phyloP scores from a whole-genome alignment of 2,113 vertebrate species.

The Nyctereutes procyonoides region DNA sequence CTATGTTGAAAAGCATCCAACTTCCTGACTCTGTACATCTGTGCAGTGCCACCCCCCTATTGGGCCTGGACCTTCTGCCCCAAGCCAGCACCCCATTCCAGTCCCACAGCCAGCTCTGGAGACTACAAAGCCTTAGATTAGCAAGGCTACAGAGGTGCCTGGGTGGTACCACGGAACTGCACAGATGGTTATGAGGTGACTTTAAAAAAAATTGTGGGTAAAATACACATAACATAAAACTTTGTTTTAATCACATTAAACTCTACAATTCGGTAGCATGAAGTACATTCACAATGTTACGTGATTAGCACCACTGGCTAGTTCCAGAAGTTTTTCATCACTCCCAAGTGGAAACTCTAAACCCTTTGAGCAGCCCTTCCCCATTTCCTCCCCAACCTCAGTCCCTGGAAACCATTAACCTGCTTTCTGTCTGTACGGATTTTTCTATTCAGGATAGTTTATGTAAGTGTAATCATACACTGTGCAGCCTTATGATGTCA shows the following conservation, averaged over 20 bases:
- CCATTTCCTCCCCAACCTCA: too few species aligned
- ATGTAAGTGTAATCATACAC: background rate
- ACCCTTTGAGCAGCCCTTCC: background rate
- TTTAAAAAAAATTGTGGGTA: background rate
- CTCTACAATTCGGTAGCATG: background rate
- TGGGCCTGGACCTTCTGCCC: background rate
- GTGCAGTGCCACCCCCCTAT: accelerated
- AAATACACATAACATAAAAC: background rate
- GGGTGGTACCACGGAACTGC: background rate
- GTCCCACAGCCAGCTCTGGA: background rate
- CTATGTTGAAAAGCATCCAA: background rate
- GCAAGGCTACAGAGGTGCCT: background rate
- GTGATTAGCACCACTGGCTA: background rate
- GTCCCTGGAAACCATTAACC: too few species aligned
- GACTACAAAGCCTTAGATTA: background rate
- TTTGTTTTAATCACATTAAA: background rate
- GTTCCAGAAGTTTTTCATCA: background rate
- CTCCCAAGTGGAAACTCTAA: background rate
- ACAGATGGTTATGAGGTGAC: background rate
- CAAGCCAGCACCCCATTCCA: background rate
- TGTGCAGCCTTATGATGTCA: background rate
- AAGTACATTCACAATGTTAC: background rate
- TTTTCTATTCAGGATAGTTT: background rate
- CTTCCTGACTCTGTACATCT: background rate
- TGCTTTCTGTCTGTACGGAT: background rate